Evolutionary conservation across 92 coral and sea anemone genomes (phyloP).

Genomic region (Metridium senile): DNA sequence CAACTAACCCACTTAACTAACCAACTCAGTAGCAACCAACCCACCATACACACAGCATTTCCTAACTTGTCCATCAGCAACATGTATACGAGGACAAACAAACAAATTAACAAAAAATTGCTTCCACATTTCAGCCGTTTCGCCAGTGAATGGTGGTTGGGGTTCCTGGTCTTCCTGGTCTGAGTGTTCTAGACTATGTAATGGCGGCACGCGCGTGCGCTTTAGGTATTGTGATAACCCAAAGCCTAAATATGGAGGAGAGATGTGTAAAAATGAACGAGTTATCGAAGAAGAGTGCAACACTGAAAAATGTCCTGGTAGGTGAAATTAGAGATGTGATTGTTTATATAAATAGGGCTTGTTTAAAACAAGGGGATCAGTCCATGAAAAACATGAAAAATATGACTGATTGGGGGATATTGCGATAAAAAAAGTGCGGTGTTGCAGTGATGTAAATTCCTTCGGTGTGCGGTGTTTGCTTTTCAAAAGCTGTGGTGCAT

Average conservation of each 20-base stretch:
- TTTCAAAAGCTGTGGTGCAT: no score
- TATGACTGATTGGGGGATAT: no score
- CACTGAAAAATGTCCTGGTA: slow-evolving; percentile 37
- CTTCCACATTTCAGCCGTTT: slow-evolving; percentile 13
- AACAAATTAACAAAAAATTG: neutral
- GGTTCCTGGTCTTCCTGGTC: slow-evolving; percentile 62
- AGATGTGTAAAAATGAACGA: slow-evolving; percentile 39
- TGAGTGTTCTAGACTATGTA: slow-evolving; percentile 50
- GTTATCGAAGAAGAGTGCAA: slow-evolving; percentile 43
- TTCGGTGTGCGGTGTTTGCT: no score
- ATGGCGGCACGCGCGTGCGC: slow-evolving; percentile 56
- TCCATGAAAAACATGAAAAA: no score
- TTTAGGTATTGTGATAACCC: slow-evolving; percentile 58
- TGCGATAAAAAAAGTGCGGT: no score
- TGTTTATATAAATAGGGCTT: no score
- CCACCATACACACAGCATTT: no score
- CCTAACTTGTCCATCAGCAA: no score
- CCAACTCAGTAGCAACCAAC: no score
- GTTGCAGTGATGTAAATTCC: no score
- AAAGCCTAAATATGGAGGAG: slow-evolving; percentile 47
- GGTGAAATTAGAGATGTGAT: neutral
- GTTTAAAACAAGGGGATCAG: no score
- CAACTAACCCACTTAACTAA: neutral
- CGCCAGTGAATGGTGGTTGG: slow-evolving; percentile 56
- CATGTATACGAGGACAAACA: neutral